phyloP scores from a whole-genome alignment of 2,888 invertebrate species.

The Ophion obscuratus region DNA sequence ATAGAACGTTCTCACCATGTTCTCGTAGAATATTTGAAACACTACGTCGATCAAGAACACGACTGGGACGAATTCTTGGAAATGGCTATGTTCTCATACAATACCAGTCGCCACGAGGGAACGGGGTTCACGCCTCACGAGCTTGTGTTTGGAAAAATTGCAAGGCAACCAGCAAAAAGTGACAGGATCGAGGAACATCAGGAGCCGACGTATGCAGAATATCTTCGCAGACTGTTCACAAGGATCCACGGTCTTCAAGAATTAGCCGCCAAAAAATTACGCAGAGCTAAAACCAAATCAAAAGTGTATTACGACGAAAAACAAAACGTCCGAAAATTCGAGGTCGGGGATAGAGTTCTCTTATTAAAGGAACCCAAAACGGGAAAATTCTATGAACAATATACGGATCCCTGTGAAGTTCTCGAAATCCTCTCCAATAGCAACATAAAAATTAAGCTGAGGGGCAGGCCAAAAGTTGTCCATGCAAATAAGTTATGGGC shows the following conservation, averaged over 20 bases:
- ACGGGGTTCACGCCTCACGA: conserved; percentile 63
- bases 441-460: conserved; percentile 24
- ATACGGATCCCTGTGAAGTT: conserved; percentile 34
- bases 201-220: conserved; percentile 9
- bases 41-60: conserved; percentile 29
- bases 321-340: conserved; percentile 39
- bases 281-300: conserved; percentile 24
- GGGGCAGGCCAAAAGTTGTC: conserved; percentile 4
- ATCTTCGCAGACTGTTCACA: conserved; percentile 18
- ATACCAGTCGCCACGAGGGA: conserved; percentile 60
- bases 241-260: conserved; percentile 33
- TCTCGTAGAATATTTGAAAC: conserved; percentile 64
- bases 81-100: conserved; percentile 59
- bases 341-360: conserved; percentile 29
- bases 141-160: conserved; percentile 58
- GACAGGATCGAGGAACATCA: conserved; percentile 18
- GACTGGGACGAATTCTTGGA: conserved; percentile 56
- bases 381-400: conserved; percentile 32
- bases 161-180: conserved; percentile 30
- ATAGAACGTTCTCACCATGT: conserved; percentile 49
- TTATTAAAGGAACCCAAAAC: conserved; percentile 32
- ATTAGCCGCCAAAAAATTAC: conserved; percentile 12
- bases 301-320: conserved; percentile 33
- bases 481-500: conserved; percentile 11
- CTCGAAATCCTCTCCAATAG: conserved; percentile 12